These are phyloP conservation scores for Enteromius argenteus DNA, from an alignment of 2,797 vertebrate genomes.

Conservation along the genomic window DNA sequence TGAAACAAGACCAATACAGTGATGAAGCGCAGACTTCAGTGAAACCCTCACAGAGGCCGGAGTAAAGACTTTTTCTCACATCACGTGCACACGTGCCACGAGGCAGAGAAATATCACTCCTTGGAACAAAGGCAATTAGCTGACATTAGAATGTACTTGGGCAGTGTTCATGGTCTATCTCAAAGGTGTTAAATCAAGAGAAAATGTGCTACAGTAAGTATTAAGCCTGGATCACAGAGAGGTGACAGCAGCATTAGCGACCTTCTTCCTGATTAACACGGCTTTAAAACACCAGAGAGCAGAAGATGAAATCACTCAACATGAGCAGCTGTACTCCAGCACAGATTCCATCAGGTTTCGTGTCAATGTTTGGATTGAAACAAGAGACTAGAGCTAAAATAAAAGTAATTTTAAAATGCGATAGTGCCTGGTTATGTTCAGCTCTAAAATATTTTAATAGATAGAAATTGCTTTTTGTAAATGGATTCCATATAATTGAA, in stretches of 20 bases:
- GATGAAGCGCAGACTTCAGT: neutral
- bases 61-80: neutral
- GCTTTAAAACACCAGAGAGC: constrained; percentile 40
- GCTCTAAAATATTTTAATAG: neutral
- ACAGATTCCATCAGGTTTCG: constrained; percentile 6
- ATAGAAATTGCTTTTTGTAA: neutral
- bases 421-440: neutral
- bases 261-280: constrained; percentile 40
- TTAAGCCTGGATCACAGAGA: constrained; percentile 38
- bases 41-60: neutral
- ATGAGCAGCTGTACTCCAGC: neutral
- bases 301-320: constrained; percentile 4
- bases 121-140: constrained; percentile 71
- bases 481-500: neutral
- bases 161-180: constrained; percentile 62
- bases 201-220: constrained; percentile 49
- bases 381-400: neutral
- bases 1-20: neutral
- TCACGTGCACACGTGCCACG: constrained; percentile 1
- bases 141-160: constrained; percentile 77
- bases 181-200: constrained; percentile 63
- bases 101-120: constrained; percentile 69
- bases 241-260: constrained; percentile 44
- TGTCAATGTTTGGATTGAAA: constrained; percentile 31
- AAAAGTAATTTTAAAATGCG: too few relatives aligned